Percentiles rank a stretch among this genome's conserved stretches.
Conservation (phyloP, 92 coral and sea anemone genomes). For the Porites cylindrica region DNA sequence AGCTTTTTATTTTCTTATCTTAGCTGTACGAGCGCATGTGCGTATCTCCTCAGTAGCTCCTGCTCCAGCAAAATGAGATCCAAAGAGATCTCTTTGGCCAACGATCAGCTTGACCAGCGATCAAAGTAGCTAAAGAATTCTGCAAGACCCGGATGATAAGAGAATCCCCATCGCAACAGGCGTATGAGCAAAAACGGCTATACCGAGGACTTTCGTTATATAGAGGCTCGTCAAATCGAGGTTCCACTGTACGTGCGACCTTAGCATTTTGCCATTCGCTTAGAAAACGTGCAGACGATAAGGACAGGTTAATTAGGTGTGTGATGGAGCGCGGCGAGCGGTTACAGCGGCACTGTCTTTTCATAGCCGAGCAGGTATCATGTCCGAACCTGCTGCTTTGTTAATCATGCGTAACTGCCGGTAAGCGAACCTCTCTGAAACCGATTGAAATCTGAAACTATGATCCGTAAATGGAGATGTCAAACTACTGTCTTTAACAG, state of each 20-base stretch:
- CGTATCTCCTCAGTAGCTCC: no score
- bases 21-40: no score
- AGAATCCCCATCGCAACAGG: no score
- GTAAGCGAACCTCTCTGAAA: not conserved
- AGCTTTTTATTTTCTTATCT: no score
- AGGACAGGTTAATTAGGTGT: slow-evolving; percentile 30
- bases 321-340: slow-evolving; percentile 12
- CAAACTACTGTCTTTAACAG: not conserved
- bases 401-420: slow-evolving; percentile 1
- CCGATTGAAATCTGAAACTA: slow-evolving; percentile 10
- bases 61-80: no score
- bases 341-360: slow-evolving; percentile 23
- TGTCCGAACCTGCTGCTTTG: slow-evolving; percentile 32
- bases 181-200: no score
- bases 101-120: no score
- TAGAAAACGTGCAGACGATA: slow-evolving; percentile 17
- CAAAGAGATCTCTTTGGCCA: no score
- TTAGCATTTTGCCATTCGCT: slow-evolving; percentile 27
- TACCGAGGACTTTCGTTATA: no score
- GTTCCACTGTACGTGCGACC: not conserved
- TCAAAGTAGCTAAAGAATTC: no score
- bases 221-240: no score
- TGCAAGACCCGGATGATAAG: no score
- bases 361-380: slow-evolving; percentile 22
- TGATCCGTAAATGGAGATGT: not conserved